Percentiles rank a stretch among this genome's conserved stretches.
Conservation (phyloP, 2,888 invertebrate genomes). For the Tinea semifulvella region DNA sequence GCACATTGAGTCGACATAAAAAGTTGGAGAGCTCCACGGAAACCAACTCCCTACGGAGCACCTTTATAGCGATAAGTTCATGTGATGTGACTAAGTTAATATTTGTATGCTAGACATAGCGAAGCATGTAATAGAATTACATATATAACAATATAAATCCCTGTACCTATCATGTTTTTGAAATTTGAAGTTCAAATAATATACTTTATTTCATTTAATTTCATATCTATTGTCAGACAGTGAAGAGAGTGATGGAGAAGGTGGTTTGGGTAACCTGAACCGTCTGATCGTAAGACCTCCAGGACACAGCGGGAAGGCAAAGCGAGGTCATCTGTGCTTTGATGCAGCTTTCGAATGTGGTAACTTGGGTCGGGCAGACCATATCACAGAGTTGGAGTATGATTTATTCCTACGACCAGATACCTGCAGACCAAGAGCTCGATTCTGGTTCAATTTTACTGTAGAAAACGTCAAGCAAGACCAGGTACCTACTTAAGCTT, state of each 20-base stretch:
- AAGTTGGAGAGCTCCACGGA: too few species aligned
- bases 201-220: too few species aligned
- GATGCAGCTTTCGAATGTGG: constrained; percentile 98
- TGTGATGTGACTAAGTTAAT: too few species aligned
- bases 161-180: too few species aligned
- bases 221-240: constrained; percentile 55
- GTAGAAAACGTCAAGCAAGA: constrained; percentile 95
- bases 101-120: too few species aligned
- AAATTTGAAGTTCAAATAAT: too few species aligned
- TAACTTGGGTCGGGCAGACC: constrained; percentile 94
- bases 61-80: too few species aligned
- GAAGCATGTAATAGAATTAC: too few species aligned
- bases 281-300: constrained; percentile 87
- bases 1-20: too few species aligned
- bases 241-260: constrained; percentile 93
- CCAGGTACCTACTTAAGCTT: constrained; percentile 74
- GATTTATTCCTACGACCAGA: constrained; percentile 96
- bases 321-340: constrained; percentile 95
- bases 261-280: constrained; percentile 92
- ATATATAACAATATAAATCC: too few species aligned
- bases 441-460: constrained; percentile 98
- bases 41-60: too few species aligned
- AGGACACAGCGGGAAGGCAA: constrained; percentile 94
- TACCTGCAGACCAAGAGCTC: constrained; percentile 90
- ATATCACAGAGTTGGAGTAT: constrained; percentile 93